Evolutionary conservation across 2,888 invertebrate species (phyloP), one percentile per base, ranked within the genome.

Genomic region (Hecatera dysodea): DNA sequence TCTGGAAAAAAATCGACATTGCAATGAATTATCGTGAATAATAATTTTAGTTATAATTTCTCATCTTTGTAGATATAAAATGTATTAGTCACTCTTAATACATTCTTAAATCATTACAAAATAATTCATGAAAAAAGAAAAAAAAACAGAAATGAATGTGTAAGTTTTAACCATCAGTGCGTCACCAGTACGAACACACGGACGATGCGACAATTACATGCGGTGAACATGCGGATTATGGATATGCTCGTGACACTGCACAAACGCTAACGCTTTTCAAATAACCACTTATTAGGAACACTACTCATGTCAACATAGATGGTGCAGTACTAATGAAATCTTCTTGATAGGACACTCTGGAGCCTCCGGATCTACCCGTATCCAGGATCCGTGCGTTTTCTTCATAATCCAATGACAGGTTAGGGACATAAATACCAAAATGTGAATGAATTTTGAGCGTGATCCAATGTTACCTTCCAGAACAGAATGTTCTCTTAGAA

Each of bases 1-100:
- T 86, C 95, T 95, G 95, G 91, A 92, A 73, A 46, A n/a, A 78
- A 73, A 84, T 70, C 67, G 70, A 75, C 48, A 55, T 42, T 60
- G 15, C 11, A 59, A 75, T 65, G 42, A 46, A 70, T 55, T 65
- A 69, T 59, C 11, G 0, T n/a, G 8, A n/a, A 33, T 55, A 1
- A 27, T 24, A n/a, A 17, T 4, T n/a, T n/a, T n/a, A 9, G 19
- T 44, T 24, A 27, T 24, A 33, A 1, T 22, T 29, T 17, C 22
- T 36, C 15, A 36, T 42, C 11, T 29, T 46, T 73, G 19, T 2
- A 24, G 59, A 80, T 55, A 48, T 46, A 68, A 46, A 7, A 29
- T 27, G 22, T 46, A 57, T 80, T 69, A 69, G 76, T 75, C 24
- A 68, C 22, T 74, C 22, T 57, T 53, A 33, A 74, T 56, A 63